phyloP scores from a whole-genome alignment of 1,140 invertebrate species.

The Saxidomus purpurata region DNA sequence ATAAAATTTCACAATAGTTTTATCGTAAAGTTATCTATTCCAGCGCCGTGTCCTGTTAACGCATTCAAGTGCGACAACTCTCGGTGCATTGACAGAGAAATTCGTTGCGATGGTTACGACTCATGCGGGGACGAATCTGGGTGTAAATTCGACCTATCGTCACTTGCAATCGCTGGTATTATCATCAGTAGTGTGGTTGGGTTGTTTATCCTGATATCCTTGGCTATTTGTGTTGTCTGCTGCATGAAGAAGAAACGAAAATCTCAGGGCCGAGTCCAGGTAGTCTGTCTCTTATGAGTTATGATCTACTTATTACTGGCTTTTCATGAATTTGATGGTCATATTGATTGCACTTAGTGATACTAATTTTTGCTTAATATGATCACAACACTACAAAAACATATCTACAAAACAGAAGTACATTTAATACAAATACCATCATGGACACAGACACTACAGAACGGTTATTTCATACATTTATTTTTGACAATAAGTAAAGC shows the following conservation, averaged over 20 bases:
- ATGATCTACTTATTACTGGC: no score
- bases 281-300: background rate
- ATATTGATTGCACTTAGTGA: no score
- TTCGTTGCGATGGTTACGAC: background rate
- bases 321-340: no score
- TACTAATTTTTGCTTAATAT: no score
- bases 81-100: constrained; percentile 10
- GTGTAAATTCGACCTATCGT: background rate
- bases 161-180: background rate
- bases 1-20: no score
- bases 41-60: background rate
- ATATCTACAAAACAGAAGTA: no score
- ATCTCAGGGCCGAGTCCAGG: background rate
- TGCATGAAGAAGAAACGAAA: constrained; percentile 14
- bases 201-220: background rate
- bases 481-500: no score
- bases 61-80: constrained; percentile 28
- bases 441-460: no score
- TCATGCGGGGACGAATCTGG: constrained; percentile 1
- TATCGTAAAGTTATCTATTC: no score
- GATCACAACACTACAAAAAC: no score
- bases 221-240: background rate
- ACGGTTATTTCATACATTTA: no score
- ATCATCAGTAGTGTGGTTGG: background rate
- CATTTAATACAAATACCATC: no score